phyloP scores from a whole-genome alignment of 2,113 vertebrate species.

The Ochotona princeps region DNA sequence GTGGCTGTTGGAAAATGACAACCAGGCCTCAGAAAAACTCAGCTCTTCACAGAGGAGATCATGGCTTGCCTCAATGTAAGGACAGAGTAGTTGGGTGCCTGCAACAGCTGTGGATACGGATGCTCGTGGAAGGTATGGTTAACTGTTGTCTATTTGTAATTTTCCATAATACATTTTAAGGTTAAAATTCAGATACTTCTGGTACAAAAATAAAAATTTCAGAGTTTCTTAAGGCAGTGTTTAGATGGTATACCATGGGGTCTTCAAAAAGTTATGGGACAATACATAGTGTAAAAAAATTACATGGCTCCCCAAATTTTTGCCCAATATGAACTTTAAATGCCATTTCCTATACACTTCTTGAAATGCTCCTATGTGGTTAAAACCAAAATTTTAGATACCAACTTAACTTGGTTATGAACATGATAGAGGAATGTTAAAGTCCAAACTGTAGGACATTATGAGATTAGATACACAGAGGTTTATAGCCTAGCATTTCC shows the following conservation, averaged over 20 bases:
- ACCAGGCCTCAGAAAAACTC: background rate
- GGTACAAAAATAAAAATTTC: conserved; percentile 13
- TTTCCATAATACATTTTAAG: background rate
- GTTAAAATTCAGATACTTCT: background rate
- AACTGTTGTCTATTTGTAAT: background rate
- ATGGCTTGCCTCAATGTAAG: too few relatives aligned
- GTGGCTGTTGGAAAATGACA: background rate
- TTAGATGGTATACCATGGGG: background rate
- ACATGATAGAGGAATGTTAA: background rate
- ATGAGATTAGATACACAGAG: background rate
- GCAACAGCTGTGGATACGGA: background rate
- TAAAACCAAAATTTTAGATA: background rate
- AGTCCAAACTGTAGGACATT: background rate
- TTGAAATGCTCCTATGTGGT: background rate
- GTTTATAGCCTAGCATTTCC: background rate
- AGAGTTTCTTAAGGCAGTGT: conserved; percentile 11
- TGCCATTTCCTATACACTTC: too few relatives aligned
- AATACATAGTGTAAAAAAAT: too few relatives aligned
- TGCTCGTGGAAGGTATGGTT: background rate
- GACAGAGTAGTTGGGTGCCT: background rate
- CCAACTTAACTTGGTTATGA: background rate
- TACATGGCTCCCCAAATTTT: too few relatives aligned
- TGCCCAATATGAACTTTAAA: too few relatives aligned
- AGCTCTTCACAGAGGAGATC: background rate
- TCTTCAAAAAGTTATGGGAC: too few relatives aligned